Evolutionary conservation across 2,113 vertebrate species (phyloP).

Genomic region (Strix uralensis): DNA sequence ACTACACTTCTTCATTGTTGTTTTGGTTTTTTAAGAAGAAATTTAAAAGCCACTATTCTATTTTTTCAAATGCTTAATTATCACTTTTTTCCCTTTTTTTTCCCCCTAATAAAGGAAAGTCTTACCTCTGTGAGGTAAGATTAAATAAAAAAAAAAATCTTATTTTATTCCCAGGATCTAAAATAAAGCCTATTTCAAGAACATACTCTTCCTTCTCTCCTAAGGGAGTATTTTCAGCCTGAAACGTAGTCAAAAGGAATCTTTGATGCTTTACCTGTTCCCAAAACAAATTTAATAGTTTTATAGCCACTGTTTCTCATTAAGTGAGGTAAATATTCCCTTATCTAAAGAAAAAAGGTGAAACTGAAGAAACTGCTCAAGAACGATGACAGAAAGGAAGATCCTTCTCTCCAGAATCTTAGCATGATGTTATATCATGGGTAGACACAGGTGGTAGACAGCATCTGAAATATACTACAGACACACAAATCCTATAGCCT

Average conservation of each 20-base stretch:
- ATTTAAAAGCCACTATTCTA: neutral
- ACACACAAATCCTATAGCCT: neutral
- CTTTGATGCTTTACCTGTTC: slow-evolving; percentile 30
- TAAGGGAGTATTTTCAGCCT: neutral
- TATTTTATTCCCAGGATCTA: neutral
- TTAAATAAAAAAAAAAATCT: neutral
- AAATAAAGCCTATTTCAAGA: neutral
- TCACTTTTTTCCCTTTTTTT: neutral
- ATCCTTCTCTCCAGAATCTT: neutral
- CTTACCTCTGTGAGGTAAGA: neutral
- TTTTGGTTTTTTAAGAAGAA: neutral
- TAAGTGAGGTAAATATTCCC: neutral
- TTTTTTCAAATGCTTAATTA: neutral
- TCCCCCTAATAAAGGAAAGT: neutral
- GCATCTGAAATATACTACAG: neutral
- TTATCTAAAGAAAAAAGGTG: neutral
- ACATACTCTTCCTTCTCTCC: neutral
- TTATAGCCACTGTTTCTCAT: neutral
- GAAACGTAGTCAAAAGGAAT: neutral
- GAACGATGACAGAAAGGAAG: neutral
- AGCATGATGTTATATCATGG: neutral
- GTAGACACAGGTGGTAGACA: rapidly evolving
- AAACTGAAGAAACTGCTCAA: neutral
- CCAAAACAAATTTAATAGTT: neutral
- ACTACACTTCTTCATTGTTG: neutral